These are phyloP conservation scores for Garrulus glandarius DNA, from an alignment of 2,797 vertebrate genomes.

Conservation along the genomic window DNA sequence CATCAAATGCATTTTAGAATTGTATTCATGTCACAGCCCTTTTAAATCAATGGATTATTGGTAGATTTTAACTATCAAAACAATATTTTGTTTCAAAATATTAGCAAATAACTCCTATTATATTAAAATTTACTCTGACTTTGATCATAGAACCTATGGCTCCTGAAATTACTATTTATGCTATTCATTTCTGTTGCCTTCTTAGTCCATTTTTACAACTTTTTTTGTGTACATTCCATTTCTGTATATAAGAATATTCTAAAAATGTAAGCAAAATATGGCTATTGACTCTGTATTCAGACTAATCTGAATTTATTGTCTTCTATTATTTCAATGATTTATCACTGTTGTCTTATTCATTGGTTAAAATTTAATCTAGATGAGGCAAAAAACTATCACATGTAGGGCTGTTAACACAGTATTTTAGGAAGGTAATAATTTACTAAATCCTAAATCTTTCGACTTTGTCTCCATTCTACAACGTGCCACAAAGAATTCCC, in stretches of 20 bases:
- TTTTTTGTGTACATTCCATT: neutral
- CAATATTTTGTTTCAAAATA: neutral
- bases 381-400: neutral
- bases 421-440: neutral
- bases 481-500: neutral
- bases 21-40: neutral
- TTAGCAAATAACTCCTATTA: neutral
- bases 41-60: neutral
- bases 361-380: neutral
- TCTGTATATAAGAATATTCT: neutral
- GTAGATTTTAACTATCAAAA: neutral
- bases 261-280: neutral
- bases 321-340: neutral
- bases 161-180: neutral
- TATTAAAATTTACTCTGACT: neutral
- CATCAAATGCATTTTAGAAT: neutral
- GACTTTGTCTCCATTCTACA: neutral
- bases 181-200: neutral
- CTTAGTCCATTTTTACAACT: neutral
- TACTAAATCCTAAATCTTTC: neutral
- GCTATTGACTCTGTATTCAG: neutral
- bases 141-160: neutral
- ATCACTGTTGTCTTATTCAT: neutral
- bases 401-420: neutral
- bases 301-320: neutral